Percentiles rank a stretch among this genome's conserved stretches.
phyloP scores from a whole-genome alignment of 2,888 invertebrate species.

The Lithophane leautieri region DNA sequence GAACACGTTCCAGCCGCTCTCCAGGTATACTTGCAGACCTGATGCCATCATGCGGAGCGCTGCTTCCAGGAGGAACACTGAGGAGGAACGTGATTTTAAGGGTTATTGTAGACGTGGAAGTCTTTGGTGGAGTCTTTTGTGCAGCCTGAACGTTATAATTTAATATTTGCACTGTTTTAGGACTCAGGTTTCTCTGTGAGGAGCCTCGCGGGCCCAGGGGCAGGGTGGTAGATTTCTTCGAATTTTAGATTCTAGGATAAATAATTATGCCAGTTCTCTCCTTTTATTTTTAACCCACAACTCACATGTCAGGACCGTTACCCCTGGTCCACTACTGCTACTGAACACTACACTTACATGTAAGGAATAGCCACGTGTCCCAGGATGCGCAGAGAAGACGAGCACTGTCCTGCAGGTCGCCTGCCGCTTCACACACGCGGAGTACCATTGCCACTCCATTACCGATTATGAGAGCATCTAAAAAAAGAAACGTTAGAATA shows the following conservation, averaged over 20 bases:
- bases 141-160: background rate
- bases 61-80: constrained; percentile 95
- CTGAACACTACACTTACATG: constrained; percentile 85
- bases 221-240: too few species aligned
- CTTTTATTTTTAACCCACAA: too few species aligned
- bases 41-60: constrained; percentile 93
- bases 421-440: constrained; percentile 92
- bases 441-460: constrained; percentile 94
- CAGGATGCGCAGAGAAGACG: constrained; percentile 93
- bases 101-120: background rate
- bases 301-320: too few species aligned
- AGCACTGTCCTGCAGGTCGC: constrained; percentile 91
- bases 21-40: constrained; percentile 93
- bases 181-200: too few species aligned
- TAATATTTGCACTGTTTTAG: too few species aligned
- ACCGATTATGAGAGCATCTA: constrained; percentile 93
- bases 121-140: background rate
- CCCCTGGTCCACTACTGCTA: too few species aligned
- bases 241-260: too few species aligned
- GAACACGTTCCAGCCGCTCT: constrained; percentile 96
- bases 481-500: constrained; percentile 58
- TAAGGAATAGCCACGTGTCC: constrained; percentile 94
- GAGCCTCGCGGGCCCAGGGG: too few species aligned
- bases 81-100: constrained; percentile 55
- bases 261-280: too few species aligned